Conservation (phyloP, 2,113 vertebrate genomes). For the Romanogobio albipinnatus region DNA sequence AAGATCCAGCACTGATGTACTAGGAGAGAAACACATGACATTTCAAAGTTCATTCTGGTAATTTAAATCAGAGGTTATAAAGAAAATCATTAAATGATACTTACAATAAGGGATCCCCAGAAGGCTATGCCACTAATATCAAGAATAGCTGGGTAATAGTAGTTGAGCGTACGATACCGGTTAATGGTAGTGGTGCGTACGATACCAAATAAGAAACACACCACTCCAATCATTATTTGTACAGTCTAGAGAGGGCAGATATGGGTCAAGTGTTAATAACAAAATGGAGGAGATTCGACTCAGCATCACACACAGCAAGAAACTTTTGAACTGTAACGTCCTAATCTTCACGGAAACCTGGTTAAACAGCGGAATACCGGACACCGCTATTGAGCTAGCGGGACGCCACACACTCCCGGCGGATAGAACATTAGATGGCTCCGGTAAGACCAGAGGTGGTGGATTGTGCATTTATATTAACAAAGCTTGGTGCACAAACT, state of each 20-base stretch:
- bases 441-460: no score
- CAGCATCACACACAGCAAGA: no score
- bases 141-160: accelerated
- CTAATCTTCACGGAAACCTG: no score
- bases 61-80: neutral
- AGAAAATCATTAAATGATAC: neutral
- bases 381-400: no score
- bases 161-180: neutral
- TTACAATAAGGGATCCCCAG: constrained; percentile 39
- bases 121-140: neutral
- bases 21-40: neutral
- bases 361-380: no score
- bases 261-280: neutral
- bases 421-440: no score
- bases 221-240: constrained; percentile 45
- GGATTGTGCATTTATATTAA: no score
- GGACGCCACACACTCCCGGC: no score
- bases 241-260: constrained; percentile 23
- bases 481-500: no score
- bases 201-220: constrained; percentile 18
- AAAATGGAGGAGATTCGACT: no score
- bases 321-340: no score
- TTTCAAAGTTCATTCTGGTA: neutral
- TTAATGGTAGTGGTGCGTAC: accelerated
- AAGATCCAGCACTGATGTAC: constrained; percentile 47